Conservation (phyloP, 1,140 invertebrate genomes). For the Drosophila cardini region DNA sequence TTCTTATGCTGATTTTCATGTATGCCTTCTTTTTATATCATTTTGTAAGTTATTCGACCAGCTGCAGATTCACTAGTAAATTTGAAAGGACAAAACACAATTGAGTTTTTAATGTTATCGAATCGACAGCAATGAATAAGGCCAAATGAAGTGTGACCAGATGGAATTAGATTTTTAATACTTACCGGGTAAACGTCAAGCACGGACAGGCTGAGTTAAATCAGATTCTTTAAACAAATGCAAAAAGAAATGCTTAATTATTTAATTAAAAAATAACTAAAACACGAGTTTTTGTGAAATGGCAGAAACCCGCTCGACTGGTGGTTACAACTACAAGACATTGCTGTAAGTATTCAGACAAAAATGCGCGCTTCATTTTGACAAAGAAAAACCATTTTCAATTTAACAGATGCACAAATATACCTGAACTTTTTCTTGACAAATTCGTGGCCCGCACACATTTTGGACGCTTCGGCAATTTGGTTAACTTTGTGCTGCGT, state of each 20-base stretch:
- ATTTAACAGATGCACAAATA: constrained; percentile 86
- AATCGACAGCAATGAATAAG: background rate
- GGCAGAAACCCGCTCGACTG: constrained; percentile 40
- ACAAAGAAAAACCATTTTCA: background rate
- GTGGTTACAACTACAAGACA: constrained; percentile 63
- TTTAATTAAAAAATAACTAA: background rate
- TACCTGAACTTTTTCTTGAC: constrained; percentile 88
- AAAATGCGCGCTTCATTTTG: background rate
- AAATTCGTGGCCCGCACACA: constrained; percentile 87
- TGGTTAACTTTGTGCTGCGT: constrained; percentile 87
- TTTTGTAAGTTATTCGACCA: no score
- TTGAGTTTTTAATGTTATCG: background rate
- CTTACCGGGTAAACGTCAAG: background rate
- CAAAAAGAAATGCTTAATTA: constrained; percentile 11
- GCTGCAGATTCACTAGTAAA: no score
- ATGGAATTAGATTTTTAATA: background rate
- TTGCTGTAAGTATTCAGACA: constrained; percentile 56
- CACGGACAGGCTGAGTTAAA: background rate
- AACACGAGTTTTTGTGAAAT: constrained; percentile 23
- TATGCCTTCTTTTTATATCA: no score
- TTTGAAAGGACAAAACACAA: no score
- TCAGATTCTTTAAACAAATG: background rate
- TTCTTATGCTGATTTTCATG: no score
- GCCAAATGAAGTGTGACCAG: constrained; percentile 9
- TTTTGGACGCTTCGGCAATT: constrained; percentile 88